Base-by-base conservation (phyloP, 2,888 invertebrate genomes). In the Fragum fragum region DNA sequence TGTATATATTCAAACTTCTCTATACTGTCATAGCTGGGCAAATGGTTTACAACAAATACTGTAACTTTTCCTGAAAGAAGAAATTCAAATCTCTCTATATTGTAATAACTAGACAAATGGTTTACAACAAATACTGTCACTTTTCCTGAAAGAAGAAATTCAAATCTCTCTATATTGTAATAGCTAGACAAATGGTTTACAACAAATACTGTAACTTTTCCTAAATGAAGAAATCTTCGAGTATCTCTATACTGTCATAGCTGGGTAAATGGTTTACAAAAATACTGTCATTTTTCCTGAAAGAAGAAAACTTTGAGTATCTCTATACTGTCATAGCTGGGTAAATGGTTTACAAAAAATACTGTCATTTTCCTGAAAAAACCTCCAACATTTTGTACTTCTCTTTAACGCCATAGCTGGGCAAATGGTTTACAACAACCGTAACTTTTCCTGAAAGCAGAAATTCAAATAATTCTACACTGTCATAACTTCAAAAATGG, bases 1-100 rank as follows among this genome's bases (percentile, higher is more conserved):
- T 83, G 78, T 23, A 83, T 69, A 55, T 85, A 90, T 55, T 83
- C 73, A 81, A 91, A 91, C 73, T 89, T 91, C 70, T 83, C 87
- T 52, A 86, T 85, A 32, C 75, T 79, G 68, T 88, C 88, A 53
- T 52, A 69, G 1, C 76, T 77, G 32, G 80, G 61, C 1, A 63
- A 26, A 71, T 88, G 88, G 57, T 83, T 87, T 21, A 88, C 87
- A 18, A 87, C 83, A 77, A 87, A 86, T 11, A 87, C 39, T 80
- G 80, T 77, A 66, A 85, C 71, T 23, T 57, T 80, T 52, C 85
- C 88, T 85, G 81, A 79, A 85, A 85, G 14, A 39, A 39, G 14
- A 9, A 14, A 90, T 55, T 83, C 73, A 81, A 91, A 91, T 73
- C 88, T 91, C 70, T 83, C 87, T 52, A 86, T 85, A 32, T 73